Conservation (phyloP, 2,888 invertebrate genomes). For the Creontiades dilutus region DNA sequence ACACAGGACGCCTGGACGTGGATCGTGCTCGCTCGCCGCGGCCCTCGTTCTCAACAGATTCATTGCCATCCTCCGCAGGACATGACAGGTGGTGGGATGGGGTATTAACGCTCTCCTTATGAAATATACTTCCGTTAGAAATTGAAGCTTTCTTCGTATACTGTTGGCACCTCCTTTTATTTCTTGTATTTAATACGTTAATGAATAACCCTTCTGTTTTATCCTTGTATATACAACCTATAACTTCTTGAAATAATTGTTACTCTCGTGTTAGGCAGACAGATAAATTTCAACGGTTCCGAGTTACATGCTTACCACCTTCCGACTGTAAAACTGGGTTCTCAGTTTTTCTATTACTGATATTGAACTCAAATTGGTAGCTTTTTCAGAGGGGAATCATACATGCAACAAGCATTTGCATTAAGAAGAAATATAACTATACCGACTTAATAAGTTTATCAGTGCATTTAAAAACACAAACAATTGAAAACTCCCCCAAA, state of each 20-base stretch:
- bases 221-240: constrained; percentile 1
- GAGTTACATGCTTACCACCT: neutral
- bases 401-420: neutral
- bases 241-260: neutral
- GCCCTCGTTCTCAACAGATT: constrained; percentile 25
- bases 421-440: neutral
- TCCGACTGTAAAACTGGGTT: neutral
- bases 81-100: constrained; percentile 45
- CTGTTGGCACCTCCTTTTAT: constrained; percentile 33
- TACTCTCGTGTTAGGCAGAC: neutral
- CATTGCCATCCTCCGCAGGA: constrained; percentile 34
- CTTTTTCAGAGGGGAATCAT: neutral
- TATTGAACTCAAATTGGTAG: neutral
- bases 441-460: neutral
- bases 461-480: no score
- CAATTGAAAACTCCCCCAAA: no score
- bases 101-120: constrained; percentile 38
- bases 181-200: constrained; percentile 31
- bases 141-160: constrained; percentile 6
- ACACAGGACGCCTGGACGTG: constrained; percentile 37
- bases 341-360: neutral
- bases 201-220: constrained; percentile 21
- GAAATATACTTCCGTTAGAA: constrained; percentile 42
- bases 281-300: neutral
- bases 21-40: constrained; percentile 33